Conservation (phyloP, 2,888 invertebrate species). For the Apamea monoglypha region DNA sequence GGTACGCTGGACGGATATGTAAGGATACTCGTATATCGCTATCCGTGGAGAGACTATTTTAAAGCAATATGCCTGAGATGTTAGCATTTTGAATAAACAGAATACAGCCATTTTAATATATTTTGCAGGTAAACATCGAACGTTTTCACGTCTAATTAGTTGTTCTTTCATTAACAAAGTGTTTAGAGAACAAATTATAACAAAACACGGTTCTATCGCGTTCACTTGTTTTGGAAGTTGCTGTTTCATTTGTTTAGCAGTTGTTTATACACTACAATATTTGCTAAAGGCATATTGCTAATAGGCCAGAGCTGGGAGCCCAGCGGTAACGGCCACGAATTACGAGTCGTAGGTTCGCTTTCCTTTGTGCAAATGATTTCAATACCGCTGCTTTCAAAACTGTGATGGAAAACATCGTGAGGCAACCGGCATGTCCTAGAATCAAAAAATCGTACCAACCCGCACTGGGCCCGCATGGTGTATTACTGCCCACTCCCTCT, state of each 20-base stretch:
- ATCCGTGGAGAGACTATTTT: background rate
- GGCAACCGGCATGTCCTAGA: too few relatives aligned
- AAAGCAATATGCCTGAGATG: background rate
- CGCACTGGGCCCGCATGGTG: too few relatives aligned
- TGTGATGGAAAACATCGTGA: too few relatives aligned
- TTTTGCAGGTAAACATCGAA: background rate
- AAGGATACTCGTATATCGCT: background rate
- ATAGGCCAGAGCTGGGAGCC: too few relatives aligned
- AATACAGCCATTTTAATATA: background rate
- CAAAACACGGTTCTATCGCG: background rate
- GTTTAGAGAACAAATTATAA: constrained; percentile 20
- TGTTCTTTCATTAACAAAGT: constrained; percentile 9
- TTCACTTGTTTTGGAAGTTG: background rate
- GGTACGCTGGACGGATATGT: background rate
- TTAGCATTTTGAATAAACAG: background rate
- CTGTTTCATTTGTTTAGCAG: background rate
- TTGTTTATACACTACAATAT: background rate
- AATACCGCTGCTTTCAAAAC: too few relatives aligned
- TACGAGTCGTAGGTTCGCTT: too few relatives aligned
- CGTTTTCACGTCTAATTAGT: constrained; percentile 13
- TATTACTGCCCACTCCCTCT: too few relatives aligned
- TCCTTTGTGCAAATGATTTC: too few relatives aligned
- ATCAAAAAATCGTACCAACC: too few relatives aligned
- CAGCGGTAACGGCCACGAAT: too few relatives aligned
- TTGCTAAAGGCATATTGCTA: too few relatives aligned